phyloP scores from a whole-genome alignment of 2,113 vertebrate genomes.

The Puffinus mauretanicus region DNA sequence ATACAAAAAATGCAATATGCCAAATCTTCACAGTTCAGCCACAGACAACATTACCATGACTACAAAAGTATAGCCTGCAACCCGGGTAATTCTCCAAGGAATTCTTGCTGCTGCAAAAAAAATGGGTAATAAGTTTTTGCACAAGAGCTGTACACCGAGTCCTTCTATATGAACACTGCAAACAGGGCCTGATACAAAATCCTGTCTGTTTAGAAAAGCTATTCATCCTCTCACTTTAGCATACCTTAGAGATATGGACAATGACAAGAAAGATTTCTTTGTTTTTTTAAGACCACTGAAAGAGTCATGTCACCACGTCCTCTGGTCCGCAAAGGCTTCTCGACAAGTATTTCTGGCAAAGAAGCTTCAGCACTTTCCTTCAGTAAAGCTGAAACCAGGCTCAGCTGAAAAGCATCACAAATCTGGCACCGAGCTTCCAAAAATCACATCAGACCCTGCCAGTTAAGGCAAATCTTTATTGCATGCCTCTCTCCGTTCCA shows the following conservation, averaged over 20 bases:
- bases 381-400: background rate
- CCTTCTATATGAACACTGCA: background rate
- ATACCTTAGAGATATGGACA: background rate
- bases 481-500: background rate
- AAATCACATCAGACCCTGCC: background rate
- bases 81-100: background rate
- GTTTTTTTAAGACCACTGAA: background rate
- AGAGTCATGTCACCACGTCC: fast-evolving
- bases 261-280: background rate
- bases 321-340: background rate
- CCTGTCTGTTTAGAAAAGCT: background rate
- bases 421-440: background rate
- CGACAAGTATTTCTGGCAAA: background rate
- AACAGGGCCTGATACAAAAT: background rate
- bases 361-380: background rate
- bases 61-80: background rate
- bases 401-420: background rate
- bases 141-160: background rate
- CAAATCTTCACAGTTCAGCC: background rate
- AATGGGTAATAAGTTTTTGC: background rate
- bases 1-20: background rate
- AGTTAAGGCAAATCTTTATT: background rate
- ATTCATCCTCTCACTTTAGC: background rate
- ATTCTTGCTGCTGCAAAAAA: background rate
- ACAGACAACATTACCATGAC: background rate